These are phyloP conservation scores for Carcinoscorpius rotundicauda DNA, from an alignment of 1,140 invertebrate species.

Conservation along the genomic window DNA sequence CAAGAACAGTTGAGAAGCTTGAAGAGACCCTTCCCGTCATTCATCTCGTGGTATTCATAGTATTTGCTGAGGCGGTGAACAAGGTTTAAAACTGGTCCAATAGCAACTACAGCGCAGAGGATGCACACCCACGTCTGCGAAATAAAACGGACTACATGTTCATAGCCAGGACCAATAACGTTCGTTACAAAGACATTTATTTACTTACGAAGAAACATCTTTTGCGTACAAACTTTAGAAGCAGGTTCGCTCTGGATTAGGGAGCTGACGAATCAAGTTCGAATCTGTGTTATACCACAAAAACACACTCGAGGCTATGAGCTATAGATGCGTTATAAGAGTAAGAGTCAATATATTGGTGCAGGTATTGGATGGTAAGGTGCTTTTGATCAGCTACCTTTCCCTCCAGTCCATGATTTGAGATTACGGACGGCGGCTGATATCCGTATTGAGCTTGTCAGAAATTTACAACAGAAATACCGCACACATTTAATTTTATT, in stretches of 20 bases:
- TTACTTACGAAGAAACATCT: not conserved
- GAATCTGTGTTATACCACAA: not conserved
- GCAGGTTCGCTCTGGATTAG: not conserved
- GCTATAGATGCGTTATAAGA: no score
- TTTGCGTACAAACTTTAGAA: not conserved
- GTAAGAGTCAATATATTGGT: no score
- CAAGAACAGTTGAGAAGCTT: conserved; percentile 51
- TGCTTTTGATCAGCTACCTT: no score
- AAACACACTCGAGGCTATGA: no score
- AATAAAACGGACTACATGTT: conserved; percentile 6
- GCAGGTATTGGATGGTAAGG: no score
- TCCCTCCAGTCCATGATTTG: no score
- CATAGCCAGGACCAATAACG: not conserved
- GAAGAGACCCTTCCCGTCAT: conserved; percentile 44
- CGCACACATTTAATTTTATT: no score
- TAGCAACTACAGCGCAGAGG: conserved; percentile 50
- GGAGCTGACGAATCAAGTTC: not conserved
- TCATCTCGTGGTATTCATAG: conserved; percentile 42
- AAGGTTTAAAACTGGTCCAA: conserved; percentile 63
- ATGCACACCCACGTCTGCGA: conserved; percentile 69
- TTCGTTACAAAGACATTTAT: not conserved
- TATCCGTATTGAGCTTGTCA: no score
- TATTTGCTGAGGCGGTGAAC: conserved; percentile 58
- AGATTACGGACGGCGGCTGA: no score
- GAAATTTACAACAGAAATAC: no score